Evolutionary conservation across 2,113 vertebrate species (phyloP).

Genomic region (Illadopsis cleaveri): DNA sequence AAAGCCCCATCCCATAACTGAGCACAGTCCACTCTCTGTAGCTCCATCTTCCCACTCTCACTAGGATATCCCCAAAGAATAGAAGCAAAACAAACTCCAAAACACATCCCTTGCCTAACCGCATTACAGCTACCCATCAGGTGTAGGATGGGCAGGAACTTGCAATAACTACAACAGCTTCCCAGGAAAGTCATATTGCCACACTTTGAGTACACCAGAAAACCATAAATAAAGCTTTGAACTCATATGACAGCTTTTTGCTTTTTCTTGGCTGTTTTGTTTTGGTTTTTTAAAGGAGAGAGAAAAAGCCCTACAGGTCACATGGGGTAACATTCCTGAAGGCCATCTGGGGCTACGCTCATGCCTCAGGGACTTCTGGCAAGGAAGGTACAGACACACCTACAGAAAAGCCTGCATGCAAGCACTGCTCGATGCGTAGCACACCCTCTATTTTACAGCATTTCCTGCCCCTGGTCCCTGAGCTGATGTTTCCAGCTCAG

Average conservation of each 20-base stretch:
- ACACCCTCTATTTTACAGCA: fast-evolving
- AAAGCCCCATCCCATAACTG: not conserved
- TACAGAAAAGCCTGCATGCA: not conserved
- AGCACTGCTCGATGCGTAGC: not conserved
- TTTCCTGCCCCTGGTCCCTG: not conserved
- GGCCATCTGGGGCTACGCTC: not conserved
- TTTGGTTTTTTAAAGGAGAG: not conserved
- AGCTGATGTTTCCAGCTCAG: not conserved
- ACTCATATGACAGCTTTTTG: not conserved
- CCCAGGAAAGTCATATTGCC: not conserved
- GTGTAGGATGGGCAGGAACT: not conserved
- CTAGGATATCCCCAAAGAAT: not conserved
- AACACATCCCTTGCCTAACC: not conserved
- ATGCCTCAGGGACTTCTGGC: not conserved
- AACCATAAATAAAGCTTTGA: not conserved
- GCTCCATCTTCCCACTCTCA: not conserved
- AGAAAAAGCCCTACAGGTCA: not conserved
- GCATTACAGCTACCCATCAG: not conserved
- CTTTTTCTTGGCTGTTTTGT: not conserved
- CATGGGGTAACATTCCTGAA: not conserved
- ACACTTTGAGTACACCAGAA: not conserved
- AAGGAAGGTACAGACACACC: not conserved
- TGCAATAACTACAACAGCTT: not conserved
- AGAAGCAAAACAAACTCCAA: not conserved
- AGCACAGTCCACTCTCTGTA: not conserved